Evolutionary conservation across 2,888 invertebrate genomes (phyloP).

Genomic region (Volucella inflata): DNA sequence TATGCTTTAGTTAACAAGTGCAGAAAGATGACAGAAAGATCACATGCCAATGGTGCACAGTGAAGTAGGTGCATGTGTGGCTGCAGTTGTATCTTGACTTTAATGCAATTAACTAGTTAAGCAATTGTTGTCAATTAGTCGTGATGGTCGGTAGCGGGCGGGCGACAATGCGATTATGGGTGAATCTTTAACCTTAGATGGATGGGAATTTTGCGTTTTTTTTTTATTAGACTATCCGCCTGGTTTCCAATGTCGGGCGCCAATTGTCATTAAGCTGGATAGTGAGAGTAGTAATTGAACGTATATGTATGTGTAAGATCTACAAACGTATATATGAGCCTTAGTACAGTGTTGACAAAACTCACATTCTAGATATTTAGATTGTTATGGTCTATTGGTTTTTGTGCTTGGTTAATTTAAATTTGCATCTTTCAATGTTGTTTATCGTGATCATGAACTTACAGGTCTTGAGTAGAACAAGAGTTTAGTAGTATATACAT

Average conservation of each 20-base stretch:
- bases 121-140: slow-evolving; percentile 65
- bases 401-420: too few relatives aligned
- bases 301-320: background rate
- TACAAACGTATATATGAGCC: too few relatives aligned
- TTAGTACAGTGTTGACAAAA: too few relatives aligned
- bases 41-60: background rate
- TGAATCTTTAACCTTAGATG: slow-evolving; percentile 61
- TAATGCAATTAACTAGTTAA: slow-evolving; percentile 68
- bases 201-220: slow-evolving; percentile 43
- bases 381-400: too few relatives aligned
- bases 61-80: background rate
- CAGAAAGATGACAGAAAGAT: background rate
- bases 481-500: too few relatives aligned
- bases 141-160: slow-evolving; percentile 24
- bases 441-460: too few relatives aligned
- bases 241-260: slow-evolving; percentile 10
- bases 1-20: slow-evolving; percentile 40
- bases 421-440: too few relatives aligned
- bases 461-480: too few relatives aligned
- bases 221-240: slow-evolving; percentile 14
- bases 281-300: slow-evolving; percentile 5
- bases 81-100: background rate
- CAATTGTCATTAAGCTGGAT: background rate
- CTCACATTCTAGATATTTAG: too few relatives aligned
- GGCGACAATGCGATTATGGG: slow-evolving; percentile 31